phyloP scores from a whole-genome alignment of 2,888 invertebrate genomes.

The Dromius quadrimaculatus region DNA sequence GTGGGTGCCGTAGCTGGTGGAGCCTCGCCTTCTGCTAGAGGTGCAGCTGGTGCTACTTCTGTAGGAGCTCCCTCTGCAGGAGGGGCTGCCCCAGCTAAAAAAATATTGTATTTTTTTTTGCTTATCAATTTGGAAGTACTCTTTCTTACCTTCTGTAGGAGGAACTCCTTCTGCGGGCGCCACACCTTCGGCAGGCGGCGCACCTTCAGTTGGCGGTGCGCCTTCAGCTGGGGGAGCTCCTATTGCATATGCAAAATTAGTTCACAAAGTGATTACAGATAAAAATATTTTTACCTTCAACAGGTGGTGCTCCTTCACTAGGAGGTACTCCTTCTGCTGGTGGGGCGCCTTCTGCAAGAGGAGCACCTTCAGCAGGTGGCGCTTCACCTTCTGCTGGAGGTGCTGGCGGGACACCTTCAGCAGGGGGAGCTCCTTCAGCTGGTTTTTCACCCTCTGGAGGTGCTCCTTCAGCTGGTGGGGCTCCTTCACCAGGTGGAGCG shows the following conservation, averaged over 20 bases:
- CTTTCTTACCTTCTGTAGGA: slow-evolving; percentile 55
- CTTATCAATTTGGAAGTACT: background rate
- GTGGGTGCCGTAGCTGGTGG: slow-evolving; percentile 54
- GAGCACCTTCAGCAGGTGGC: slow-evolving; percentile 58
- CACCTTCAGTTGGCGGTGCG: slow-evolving; percentile 54
- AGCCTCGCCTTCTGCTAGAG: slow-evolving; percentile 55
- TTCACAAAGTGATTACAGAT: too few species aligned
- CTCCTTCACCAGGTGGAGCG: slow-evolving; percentile 56
- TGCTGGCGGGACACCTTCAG: slow-evolving; percentile 60
- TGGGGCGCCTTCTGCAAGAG: slow-evolving; percentile 61
- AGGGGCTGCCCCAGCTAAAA: slow-evolving; percentile 54
- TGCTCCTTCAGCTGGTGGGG: slow-evolving; percentile 56
- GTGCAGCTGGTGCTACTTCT: slow-evolving; percentile 56
- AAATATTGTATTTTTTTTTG: background rate
- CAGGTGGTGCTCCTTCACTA: slow-evolving; percentile 61
- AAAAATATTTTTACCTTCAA: slow-evolving; percentile 57
- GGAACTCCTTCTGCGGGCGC: slow-evolving; percentile 64
- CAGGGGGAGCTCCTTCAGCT: slow-evolving; percentile 54
- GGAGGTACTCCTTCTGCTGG: slow-evolving; percentile 62
- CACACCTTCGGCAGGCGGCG: slow-evolving; percentile 58
- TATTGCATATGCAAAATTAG: too few species aligned
- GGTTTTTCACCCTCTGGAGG: slow-evolving; percentile 57
- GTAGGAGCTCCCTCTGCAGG: slow-evolving; percentile 58
- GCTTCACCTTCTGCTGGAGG: slow-evolving; percentile 58
- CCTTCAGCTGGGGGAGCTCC: slow-evolving; percentile 57